Base-by-base conservation (phyloP, 2,797 vertebrate species). In the Spizella passerina region DNA sequence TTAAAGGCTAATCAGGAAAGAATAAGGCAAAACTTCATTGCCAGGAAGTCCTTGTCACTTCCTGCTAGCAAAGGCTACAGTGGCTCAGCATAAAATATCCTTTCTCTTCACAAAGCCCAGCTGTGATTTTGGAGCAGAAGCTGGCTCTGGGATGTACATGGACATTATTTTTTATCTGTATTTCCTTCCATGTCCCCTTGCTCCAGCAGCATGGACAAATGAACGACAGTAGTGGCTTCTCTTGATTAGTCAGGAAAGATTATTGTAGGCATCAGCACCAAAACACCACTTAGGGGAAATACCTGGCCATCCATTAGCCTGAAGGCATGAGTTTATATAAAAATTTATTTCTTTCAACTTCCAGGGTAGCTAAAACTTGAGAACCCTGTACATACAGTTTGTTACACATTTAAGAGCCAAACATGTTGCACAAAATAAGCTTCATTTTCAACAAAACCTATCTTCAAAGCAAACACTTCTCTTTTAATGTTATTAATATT, bases 311-410 rank as follows among this genome's bases (percentile, higher is more conserved):
- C 82, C 61, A 15, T 70, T 86, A 82, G 60, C 82, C 90, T 90
- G 93, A 94, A 97, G 95, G 82, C 64, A 77, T 88, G 78, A 85
- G 39, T 61, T 82, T 41, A 30, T 93, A 94, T 55, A 73, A 93
- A 97, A 94, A 97, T 90, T 61, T 88, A 29, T 91, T 96, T 96
- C 66, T 92, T 94, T 93, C 70, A 94, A 52, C 76, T 95, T 89
- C 38, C 92, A 95, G 86, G 55, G 65, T 80, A 78, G 86, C 89
- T 86, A 91, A 88, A 88, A 82, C 64, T 86, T 75, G 78, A 96
- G 79, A 91, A 94, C 39, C 15, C 44, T 71, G 27, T 53, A 89
- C 21, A 53, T 68, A n/a, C 7, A 43, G 14, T 50, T 79, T 34
- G 36, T 59, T 50, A 46, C 13, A 12, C 59, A 32, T 88, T 93